phyloP scores from a whole-genome alignment of 2,797 vertebrate genomes.

The Hoplostethus atlanticus region DNA sequence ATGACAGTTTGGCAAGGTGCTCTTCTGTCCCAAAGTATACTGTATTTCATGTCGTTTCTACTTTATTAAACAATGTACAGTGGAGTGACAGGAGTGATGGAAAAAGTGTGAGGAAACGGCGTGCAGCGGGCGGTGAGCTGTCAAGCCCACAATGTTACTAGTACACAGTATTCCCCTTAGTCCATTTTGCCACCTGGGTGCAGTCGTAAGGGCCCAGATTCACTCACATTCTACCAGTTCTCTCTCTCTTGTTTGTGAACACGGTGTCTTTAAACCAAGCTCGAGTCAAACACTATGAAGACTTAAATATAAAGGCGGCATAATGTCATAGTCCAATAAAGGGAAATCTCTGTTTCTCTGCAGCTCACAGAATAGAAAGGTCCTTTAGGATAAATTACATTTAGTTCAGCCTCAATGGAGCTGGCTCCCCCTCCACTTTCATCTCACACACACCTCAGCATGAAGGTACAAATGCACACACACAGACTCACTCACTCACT shows the following conservation, averaged over 20 bases:
- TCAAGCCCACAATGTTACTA: neutral
- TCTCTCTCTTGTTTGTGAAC: constrained; percentile 25
- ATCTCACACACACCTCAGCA: neutral
- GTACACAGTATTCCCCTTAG: neutral
- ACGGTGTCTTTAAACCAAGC: constrained; percentile 25
- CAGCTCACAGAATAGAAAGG: constrained; percentile 20
- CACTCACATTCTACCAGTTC: constrained; percentile 31
- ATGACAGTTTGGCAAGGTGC: neutral
- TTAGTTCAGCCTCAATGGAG: constrained; percentile 41
- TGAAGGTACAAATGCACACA: neutral
- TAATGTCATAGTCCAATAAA: constrained; percentile 2
- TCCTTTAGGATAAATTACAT: constrained; percentile 39
- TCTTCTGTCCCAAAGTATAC: constrained; percentile 3
- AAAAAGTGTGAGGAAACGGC: neutral
- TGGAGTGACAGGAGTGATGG: neutral
- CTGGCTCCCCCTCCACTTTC: neutral
- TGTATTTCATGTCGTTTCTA: neutral
- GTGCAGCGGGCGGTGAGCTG: neutral
- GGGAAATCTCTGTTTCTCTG: constrained; percentile 16
- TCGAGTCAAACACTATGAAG: constrained; percentile 7
- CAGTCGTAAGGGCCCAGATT: neutral
- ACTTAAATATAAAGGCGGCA: constrained; percentile 20
- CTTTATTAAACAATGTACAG: neutral
- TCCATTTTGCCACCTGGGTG: neutral
- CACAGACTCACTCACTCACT: constrained; percentile 8